Conservation (phyloP, 2,797 vertebrate species). For the Lacerta agilis region DNA sequence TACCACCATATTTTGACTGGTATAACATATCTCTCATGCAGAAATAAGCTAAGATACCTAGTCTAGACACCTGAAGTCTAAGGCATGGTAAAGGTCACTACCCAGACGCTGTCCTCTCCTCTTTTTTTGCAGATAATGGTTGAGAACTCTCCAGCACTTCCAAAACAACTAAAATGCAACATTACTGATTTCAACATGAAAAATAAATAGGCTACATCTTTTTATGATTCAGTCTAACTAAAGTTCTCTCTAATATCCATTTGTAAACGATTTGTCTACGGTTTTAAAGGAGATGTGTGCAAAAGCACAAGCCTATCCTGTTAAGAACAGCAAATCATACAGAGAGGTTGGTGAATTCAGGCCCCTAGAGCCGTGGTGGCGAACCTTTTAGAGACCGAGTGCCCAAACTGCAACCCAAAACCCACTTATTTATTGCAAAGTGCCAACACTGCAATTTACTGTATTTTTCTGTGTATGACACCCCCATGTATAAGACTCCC, state of each 20-base stretch:
- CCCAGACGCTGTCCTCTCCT: not conserved
- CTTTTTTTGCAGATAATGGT: slow-evolving; percentile 18
- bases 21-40: not conserved
- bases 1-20: not conserved
- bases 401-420: too few species aligned
- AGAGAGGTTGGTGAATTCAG: not conserved
- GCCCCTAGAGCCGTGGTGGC: not conserved
- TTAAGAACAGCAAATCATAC: not conserved
- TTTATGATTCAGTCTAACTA: not conserved
- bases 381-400: too few species aligned
- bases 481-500: too few species aligned
- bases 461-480: too few species aligned
- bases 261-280: not conserved
- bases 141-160: slow-evolving; percentile 11
- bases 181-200: slow-evolving; percentile 19
- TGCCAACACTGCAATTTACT: too few species aligned
- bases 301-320: not conserved
- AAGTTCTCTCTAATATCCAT: not conserved
- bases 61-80: not conserved
- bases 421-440: too few species aligned
- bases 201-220: slow-evolving; percentile 1
- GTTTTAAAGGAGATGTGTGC: not conserved
- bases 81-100: not conserved
- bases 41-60: not conserved
- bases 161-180: slow-evolving; percentile 33